A percentile compares a stretch with the other conserved stretches of the same genome.
These are phyloP conservation scores for Grammomys dolichurus DNA, from an alignment of 2,113 vertebrate genomes.

Conservation along the genomic window DNA sequence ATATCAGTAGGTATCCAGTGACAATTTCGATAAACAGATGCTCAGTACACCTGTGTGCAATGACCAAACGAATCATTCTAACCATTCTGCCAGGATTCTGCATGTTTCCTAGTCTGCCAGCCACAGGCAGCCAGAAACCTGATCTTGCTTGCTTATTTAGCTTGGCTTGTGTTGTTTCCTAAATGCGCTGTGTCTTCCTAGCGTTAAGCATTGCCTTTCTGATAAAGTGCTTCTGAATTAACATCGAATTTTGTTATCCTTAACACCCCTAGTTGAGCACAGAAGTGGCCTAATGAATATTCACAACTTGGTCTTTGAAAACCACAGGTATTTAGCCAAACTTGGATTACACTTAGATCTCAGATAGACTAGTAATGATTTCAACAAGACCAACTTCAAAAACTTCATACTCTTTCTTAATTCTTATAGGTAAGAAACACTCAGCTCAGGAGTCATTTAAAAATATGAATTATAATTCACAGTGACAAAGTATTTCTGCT, in stretches of 20 bases:
- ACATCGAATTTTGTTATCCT: not conserved
- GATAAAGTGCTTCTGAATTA: not conserved
- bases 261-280: not conserved
- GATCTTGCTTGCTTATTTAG: not conserved
- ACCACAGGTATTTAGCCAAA: conserved; percentile 30
- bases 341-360: conserved; percentile 42
- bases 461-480: not conserved
- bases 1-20: not conserved
- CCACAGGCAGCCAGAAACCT: not conserved
- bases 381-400: conserved; percentile 15
- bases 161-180: not conserved
- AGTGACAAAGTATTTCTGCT: conserved; percentile 22
- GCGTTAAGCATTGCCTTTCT: not conserved
- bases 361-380: not conserved
- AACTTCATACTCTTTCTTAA: conserved; percentile 21
- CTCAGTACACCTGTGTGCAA: not conserved
- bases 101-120: not conserved
- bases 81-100: not conserved
- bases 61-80: not conserved
- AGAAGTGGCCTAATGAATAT: conserved; percentile 36
- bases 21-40: not conserved
- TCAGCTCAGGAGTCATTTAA: not conserved
- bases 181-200: not conserved
- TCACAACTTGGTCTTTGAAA: conserved; percentile 40
- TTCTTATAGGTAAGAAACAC: not conserved